Conservation (phyloP, 2,888 invertebrate species). For the Formica aserva region DNA sequence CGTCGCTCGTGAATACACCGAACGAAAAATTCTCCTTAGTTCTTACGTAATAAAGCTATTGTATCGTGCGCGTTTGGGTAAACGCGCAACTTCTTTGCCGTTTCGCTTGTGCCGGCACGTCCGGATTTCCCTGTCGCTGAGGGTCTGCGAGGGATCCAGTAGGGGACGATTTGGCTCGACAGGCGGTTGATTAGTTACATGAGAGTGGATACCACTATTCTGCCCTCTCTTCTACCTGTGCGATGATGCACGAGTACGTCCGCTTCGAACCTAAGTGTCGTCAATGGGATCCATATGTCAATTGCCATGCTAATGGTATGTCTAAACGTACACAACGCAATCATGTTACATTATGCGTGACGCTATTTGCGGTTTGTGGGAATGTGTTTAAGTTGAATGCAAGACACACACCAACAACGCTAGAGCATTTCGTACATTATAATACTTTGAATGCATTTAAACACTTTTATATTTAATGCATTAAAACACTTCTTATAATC, state of each 20-base stretch:
- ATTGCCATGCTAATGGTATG: constrained; percentile 79
- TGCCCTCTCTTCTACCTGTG: constrained; percentile 59
- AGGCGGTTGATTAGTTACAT: constrained; percentile 82
- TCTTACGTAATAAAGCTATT: constrained; percentile 22
- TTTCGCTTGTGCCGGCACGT: constrained; percentile 5
- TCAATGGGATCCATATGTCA: constrained; percentile 70
- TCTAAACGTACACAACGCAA: constrained; percentile 80
- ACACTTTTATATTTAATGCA: too few relatives aligned
- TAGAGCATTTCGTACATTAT: not conserved
- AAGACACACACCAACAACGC: not conserved
- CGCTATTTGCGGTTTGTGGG: constrained; percentile 52
- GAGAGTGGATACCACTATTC: constrained; percentile 73
- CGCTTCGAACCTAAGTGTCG: constrained; percentile 59
- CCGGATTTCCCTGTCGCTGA: constrained; percentile 28
- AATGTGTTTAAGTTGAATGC: constrained; percentile 36
- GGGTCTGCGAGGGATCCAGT: constrained; percentile 53
- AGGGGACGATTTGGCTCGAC: constrained; percentile 79
- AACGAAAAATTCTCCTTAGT: not conserved
- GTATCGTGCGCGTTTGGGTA: not conserved
- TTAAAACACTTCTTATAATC: not conserved
- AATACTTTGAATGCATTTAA: not conserved
- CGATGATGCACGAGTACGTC: constrained; percentile 65
- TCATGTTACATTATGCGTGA: constrained; percentile 83
- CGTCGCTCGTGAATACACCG: constrained; percentile 1
- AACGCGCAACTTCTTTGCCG: constrained; percentile 10